Percentiles rank a stretch among this genome's conserved stretches.
Conservation (phyloP, 1,140 invertebrate genomes). For the Drosophila nebulosa region DNA sequence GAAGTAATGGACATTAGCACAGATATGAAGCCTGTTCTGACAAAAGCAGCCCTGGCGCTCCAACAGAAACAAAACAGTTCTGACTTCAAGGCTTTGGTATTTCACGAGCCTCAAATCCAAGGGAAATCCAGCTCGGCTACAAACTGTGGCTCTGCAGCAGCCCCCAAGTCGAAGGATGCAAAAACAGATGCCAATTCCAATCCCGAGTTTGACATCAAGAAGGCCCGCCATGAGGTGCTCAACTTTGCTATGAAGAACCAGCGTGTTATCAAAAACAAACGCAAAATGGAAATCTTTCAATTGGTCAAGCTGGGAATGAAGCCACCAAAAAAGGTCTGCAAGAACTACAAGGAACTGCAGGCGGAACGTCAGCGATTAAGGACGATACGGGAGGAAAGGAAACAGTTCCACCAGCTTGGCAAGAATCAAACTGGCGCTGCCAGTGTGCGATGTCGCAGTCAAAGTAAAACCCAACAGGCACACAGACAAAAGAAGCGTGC, state of each 20-base stretch:
- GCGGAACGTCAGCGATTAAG: constrained; percentile 78
- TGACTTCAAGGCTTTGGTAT: constrained; percentile 50
- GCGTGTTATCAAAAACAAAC: constrained; percentile 82
- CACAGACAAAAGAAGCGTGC: constrained; percentile 75
- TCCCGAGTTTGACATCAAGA: constrained; percentile 83
- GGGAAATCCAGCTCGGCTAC: constrained; percentile 3
- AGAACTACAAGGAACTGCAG: constrained; percentile 84
- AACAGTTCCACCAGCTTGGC: constrained; percentile 81
- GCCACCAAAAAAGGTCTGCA: constrained; percentile 83
- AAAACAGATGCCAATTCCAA: constrained; percentile 5
- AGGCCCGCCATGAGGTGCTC: constrained; percentile 84
- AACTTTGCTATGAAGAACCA: constrained; percentile 85
- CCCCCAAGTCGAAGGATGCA: neutral
- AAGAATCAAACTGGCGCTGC: constrained; percentile 82
- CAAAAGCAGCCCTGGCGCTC: constrained; percentile 61
- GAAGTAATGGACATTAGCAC: constrained; percentile 47
- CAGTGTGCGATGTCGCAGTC: constrained; percentile 79
- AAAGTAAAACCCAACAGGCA: constrained; percentile 68
- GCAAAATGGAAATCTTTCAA: constrained; percentile 83
- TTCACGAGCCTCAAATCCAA: constrained; percentile 45
- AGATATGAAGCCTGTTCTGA: constrained; percentile 67
- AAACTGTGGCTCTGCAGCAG: neutral
- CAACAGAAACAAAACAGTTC: constrained; percentile 24
- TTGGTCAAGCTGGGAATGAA: constrained; percentile 85
- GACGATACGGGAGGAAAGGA: constrained; percentile 68